Percentiles rank a stretch among this genome's conserved stretches.
Conservation (phyloP, 2,888 invertebrate species). For the Junonia oenone region DNA sequence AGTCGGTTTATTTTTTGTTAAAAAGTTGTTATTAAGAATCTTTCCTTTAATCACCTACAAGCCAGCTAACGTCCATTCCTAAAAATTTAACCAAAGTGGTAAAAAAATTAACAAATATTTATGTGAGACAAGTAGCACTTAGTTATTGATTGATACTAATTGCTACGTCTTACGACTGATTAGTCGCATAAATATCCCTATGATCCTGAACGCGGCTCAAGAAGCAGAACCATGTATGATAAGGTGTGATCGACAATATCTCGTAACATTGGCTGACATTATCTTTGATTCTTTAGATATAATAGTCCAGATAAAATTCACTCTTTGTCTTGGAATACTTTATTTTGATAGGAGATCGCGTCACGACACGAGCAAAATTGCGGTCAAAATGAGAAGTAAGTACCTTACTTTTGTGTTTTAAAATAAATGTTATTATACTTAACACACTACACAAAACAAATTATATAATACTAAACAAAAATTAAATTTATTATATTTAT, state of each 20-base stretch:
- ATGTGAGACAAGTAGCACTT: neutral
- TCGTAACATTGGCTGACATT: constrained; percentile 43
- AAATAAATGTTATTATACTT: too few species aligned
- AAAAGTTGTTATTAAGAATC: too few species aligned
- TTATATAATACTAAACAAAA: too few species aligned
- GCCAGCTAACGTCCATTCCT: neutral
- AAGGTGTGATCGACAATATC: constrained; percentile 62
- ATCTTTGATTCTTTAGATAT: constrained; percentile 48
- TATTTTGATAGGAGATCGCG: constrained; percentile 58
- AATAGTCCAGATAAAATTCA: constrained; percentile 66
- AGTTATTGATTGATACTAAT: neutral
- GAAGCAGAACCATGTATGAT: constrained; percentile 33
- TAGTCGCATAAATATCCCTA: constrained; percentile 16
- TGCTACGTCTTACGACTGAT: neutral
- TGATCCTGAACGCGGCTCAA: constrained; percentile 25
- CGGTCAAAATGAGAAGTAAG: constrained; percentile 68
- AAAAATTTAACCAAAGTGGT: neutral
- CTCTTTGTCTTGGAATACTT: constrained; percentile 39
- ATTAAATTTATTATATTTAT: too few species aligned
- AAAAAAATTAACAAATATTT: neutral
- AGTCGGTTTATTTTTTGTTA: too few species aligned
- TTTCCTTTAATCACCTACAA: too few species aligned
- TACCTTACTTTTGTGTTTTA: too few species aligned
- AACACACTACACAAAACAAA: too few species aligned
- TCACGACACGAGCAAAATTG: constrained; percentile 40